phyloP scores from a whole-genome alignment of 2,113 vertebrate species.

The Urocynchramus pylzowi region DNA sequence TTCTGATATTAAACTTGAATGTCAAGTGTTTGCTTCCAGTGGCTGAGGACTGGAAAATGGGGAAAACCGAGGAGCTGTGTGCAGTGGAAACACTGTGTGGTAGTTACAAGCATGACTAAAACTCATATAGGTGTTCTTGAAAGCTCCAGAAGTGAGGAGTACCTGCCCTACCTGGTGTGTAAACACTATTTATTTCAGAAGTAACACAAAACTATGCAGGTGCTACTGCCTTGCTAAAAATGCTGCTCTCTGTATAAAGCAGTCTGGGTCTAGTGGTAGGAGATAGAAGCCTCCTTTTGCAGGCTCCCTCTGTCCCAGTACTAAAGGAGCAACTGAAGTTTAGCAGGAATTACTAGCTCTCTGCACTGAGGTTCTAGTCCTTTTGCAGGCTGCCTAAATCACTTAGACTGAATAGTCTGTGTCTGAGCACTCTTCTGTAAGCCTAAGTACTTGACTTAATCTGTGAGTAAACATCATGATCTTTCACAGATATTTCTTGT shows the following conservation, averaged over 20 bases:
- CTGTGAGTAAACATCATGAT: neutral
- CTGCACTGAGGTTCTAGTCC: neutral
- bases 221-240: neutral
- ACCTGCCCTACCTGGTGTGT: neutral
- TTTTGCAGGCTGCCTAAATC: neutral
- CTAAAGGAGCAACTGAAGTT: neutral
- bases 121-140: neutral
- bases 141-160: neutral
- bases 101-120: neutral
- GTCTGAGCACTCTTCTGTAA: neutral
- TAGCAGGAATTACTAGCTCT: neutral
- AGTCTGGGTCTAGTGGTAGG: neutral
- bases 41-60: neutral
- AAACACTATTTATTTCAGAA: neutral
- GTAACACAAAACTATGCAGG: neutral
- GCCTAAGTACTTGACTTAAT: neutral
- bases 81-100: neutral
- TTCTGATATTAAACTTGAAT: neutral
- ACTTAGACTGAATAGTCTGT: neutral
- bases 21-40: neutral
- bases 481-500: neutral
- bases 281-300: neutral
- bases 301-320: neutral
- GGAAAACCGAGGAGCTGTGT: neutral
- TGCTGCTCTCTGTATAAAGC: neutral